Conservation (phyloP, 2,888 invertebrate genomes). For the Drosophila austrosaltans region DNA sequence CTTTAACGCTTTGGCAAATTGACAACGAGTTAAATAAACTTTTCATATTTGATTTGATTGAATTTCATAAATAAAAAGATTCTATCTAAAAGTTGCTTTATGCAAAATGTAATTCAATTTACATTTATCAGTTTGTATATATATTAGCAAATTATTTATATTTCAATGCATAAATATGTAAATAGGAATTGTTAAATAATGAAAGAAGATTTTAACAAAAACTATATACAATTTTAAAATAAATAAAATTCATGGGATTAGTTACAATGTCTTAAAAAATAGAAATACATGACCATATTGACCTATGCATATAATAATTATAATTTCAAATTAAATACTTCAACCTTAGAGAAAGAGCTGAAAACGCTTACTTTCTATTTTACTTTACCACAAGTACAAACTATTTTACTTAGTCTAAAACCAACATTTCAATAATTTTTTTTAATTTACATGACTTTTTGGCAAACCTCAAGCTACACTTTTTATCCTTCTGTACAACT, state of each 20-base stretch:
- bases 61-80: slow-evolving; percentile 7
- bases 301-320: too few species aligned
- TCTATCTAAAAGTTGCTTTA: not conserved
- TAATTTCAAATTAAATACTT: not conserved
- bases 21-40: slow-evolving; percentile 2
- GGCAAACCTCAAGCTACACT: not conserved
- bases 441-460: slow-evolving; percentile 46
- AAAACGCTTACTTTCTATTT: not conserved
- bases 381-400: not conserved
- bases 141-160: not conserved
- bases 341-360: not conserved
- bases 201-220: not conserved
- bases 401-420: not conserved
- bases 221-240: not conserved
- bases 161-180: not conserved
- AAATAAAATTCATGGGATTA: too few species aligned
- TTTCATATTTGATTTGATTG: slow-evolving; percentile 14
- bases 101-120: not conserved
- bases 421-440: slow-evolving; percentile 51
- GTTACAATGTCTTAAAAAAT: too few species aligned
- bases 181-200: not conserved
- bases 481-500: slow-evolving; percentile 8
- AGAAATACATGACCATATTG: too few species aligned
- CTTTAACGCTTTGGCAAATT: slow-evolving; percentile 18
- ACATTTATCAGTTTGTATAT: not conserved